These are phyloP conservation scores for Carlito syrichta DNA, from an alignment of 2,113 vertebrate species.

Conservation along the genomic window DNA sequence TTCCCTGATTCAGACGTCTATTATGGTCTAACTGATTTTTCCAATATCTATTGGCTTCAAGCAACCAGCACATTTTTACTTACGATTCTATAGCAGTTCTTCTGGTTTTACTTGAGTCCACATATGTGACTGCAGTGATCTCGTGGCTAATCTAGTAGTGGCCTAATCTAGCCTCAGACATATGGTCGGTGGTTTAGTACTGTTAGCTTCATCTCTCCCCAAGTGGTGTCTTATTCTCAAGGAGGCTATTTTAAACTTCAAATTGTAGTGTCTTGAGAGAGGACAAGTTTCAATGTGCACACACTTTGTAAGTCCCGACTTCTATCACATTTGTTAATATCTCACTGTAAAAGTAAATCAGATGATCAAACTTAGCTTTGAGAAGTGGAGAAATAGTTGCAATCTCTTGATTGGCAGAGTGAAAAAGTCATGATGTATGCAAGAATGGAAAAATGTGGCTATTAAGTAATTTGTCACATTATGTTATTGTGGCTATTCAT, in stretches of 20 bases:
- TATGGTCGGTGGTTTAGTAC: background rate
- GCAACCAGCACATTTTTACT: background rate
- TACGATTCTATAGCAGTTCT: background rate
- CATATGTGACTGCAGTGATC: background rate
- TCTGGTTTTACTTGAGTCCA: background rate
- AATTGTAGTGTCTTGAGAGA: background rate
- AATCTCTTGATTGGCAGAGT: background rate
- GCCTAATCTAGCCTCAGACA: background rate
- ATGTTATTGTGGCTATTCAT: background rate
- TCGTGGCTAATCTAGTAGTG: background rate
- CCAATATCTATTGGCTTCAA: background rate
- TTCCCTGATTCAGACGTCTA: background rate
- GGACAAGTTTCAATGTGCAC: background rate
- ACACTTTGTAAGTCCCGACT: background rate
- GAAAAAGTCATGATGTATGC: background rate
- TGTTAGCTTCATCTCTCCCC: background rate
- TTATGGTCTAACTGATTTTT: background rate
- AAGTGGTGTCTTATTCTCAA: background rate
- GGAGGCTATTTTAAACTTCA: background rate
- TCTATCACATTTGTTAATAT: background rate
- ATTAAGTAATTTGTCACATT: background rate
- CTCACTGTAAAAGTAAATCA: background rate
- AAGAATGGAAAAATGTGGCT: background rate
- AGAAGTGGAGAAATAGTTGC: background rate
- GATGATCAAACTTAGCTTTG: background rate